phyloP scores from a whole-genome alignment of 2,888 invertebrate species.

The Julus scandinavius region DNA sequence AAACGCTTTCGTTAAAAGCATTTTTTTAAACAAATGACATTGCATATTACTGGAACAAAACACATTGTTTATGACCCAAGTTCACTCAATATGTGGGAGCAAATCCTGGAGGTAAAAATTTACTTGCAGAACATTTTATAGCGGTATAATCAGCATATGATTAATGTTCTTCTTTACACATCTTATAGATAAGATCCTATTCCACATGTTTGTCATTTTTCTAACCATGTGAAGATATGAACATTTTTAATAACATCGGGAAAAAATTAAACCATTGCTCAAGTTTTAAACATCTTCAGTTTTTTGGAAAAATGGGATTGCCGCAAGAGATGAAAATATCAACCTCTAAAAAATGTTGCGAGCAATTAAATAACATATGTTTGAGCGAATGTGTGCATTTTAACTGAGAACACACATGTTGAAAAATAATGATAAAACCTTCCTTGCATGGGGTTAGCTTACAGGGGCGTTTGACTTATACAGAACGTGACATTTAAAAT shows the following conservation, averaged over 20 bases:
- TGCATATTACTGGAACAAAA: neutral
- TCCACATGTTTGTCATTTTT: no score
- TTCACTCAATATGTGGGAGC: neutral
- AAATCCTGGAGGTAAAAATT: neutral
- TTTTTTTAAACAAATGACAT: constrained; percentile 22
- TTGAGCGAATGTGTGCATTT: neutral
- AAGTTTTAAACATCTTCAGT: no score
- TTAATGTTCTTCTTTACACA: no score
- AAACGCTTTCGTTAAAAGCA: constrained; percentile 21
- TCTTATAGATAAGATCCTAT: no score
- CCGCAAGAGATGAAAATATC: neutral
- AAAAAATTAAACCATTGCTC: no score
- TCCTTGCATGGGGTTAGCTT: neutral
- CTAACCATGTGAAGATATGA: no score
- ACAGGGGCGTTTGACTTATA: neutral
- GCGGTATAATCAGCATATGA: no score
- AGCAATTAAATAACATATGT: neutral
- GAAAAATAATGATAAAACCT: constrained; percentile 17
- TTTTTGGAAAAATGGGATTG: neutral
- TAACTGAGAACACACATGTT: neutral
- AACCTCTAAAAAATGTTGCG: neutral
- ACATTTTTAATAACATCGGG: no score
- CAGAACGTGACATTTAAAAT: neutral
- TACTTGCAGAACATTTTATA: no score
- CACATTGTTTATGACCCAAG: neutral